Percentiles rank a stretch among this genome's conserved stretches.
Evolutionary conservation across 2,113 vertebrate genomes (phyloP).

Genomic region (Microcebus murinus): DNA sequence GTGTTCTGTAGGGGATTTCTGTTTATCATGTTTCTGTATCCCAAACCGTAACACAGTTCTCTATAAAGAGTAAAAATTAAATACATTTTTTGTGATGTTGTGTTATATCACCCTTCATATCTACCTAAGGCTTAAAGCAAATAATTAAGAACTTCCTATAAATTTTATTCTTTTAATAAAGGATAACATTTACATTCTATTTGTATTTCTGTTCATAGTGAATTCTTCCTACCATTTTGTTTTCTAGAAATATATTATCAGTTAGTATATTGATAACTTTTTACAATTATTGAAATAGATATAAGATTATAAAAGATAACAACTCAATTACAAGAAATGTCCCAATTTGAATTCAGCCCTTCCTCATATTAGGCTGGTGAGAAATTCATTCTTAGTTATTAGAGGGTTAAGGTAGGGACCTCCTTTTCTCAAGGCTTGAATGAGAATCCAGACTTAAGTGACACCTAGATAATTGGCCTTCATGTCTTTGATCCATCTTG

Average conservation of each 20-base stretch:
- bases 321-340: neutral
- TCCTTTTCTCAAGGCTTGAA: neutral
- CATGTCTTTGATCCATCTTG: neutral
- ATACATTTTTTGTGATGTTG: neutral
- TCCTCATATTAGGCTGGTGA: neutral
- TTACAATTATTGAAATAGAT: constrained; percentile 6
- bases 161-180: neutral
- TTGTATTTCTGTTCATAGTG: constrained; percentile 1
- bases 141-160: neutral
- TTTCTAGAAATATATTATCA: constrained; percentile 14
- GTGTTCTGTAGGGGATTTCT: neutral
- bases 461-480: neutral
- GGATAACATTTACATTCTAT: neutral
- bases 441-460: neutral
- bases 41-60: neutral
- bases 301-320: neutral
- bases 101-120: neutral
- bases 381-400: neutral
- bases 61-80: constrained; percentile 20
- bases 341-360: neutral
- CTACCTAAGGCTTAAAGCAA: neutral
- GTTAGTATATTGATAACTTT: neutral
- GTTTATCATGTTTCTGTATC: neutral
- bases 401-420: neutral
- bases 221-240: constrained; percentile 3